phyloP scores from a whole-genome alignment of 2,888 invertebrate genomes.

The Chrysolina haemoptera region DNA sequence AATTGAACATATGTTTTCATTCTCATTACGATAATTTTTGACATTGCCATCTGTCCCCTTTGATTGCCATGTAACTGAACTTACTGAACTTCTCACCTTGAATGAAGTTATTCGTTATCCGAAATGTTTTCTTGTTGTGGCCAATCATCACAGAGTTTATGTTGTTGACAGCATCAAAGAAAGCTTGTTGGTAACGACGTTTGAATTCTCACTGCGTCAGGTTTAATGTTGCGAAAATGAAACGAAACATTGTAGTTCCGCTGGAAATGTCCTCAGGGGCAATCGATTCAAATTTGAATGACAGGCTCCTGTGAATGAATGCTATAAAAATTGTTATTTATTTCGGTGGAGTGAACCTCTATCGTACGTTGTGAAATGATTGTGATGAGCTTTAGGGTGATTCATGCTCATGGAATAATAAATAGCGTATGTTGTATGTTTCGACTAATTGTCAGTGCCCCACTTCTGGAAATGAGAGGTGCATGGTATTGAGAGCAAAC shows the following conservation, averaged over 20 bases:
- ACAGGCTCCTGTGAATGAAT: background rate
- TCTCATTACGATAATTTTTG: too few relatives aligned
- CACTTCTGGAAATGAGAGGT: too few relatives aligned
- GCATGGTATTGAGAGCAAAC: too few relatives aligned
- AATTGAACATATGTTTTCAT: too few relatives aligned
- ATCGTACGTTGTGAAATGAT: background rate
- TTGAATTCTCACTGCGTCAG: background rate
- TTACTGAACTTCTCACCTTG: too few relatives aligned
- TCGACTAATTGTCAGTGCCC: too few relatives aligned
- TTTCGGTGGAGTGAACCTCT: background rate
- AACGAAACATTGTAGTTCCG: background rate
- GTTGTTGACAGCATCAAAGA: conserved; percentile 1
- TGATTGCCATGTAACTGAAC: too few relatives aligned
- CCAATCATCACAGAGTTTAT: background rate
- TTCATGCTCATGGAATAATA: too few relatives aligned
- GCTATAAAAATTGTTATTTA: background rate
- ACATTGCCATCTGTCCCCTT: too few relatives aligned
- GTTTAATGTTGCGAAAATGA: background rate
- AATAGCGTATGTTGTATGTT: too few relatives aligned
- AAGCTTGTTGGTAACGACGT: background rate
- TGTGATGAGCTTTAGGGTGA: background rate
- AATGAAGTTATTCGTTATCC: too few relatives aligned
- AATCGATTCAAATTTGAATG: conserved; percentile 6
- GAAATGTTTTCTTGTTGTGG: too few relatives aligned
- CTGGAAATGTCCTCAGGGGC: background rate